Evolutionary conservation across 2,888 invertebrate genomes (phyloP).

Genomic region (Yponomeuta plumbellus): DNA sequence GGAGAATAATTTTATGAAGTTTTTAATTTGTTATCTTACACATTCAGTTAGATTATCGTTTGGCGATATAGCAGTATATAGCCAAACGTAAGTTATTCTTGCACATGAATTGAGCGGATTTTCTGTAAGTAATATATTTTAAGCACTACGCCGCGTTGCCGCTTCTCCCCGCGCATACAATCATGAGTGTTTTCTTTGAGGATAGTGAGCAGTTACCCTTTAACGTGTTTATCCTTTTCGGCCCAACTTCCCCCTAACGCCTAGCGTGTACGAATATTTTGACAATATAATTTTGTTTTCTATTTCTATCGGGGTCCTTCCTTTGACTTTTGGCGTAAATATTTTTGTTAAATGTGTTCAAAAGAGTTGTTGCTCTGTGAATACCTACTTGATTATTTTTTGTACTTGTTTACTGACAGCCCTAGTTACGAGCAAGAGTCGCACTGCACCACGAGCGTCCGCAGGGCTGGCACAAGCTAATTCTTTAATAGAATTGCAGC

Average conservation of each 20-base stretch:
- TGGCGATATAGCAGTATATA: no score
- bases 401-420: no score
- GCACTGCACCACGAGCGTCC: neutral
- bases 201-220: slow-evolving; percentile 66
- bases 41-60: no score
- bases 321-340: neutral
- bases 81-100: no score
- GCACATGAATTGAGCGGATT: neutral
- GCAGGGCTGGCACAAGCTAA: slow-evolving; percentile 54
- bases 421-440: neutral
- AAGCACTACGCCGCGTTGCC: slow-evolving; percentile 25
- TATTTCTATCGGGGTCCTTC: slow-evolving; percentile 21
- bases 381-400: neutral
- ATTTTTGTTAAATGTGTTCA: neutral
- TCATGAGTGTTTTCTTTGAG: slow-evolving; percentile 72
- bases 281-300: slow-evolving; percentile 48
- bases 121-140: neutral
- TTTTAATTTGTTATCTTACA: no score
- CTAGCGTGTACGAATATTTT: slow-evolving; percentile 30
- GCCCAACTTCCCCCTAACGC: slow-evolving; percentile 19
- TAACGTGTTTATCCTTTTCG: slow-evolving; percentile 48
- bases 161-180: slow-evolving; percentile 43
- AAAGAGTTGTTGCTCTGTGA: neutral
- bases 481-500: slow-evolving; percentile 67
- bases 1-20: no score